Evolutionary conservation across 2,888 invertebrate species (phyloP).

Genomic region (Pogonocherus hispidulus): DNA sequence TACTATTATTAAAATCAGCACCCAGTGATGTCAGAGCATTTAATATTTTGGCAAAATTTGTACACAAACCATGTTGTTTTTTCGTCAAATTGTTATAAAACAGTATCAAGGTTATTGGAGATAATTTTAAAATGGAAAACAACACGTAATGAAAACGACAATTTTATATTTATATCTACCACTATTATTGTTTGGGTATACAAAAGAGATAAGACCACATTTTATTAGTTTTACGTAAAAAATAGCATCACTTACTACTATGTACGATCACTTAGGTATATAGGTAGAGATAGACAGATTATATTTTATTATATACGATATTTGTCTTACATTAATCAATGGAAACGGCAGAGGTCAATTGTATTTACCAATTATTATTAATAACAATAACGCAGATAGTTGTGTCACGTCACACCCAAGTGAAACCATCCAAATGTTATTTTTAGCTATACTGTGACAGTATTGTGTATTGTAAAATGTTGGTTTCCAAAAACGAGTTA

Average conservation of each 20-base stretch:
- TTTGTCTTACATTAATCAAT: no score
- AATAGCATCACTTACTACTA: background rate
- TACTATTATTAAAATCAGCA: background rate
- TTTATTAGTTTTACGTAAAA: background rate
- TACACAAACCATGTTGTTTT: background rate
- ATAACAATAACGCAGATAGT: background rate
- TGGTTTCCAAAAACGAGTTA: no score
- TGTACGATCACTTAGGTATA: no score
- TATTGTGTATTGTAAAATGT: no score
- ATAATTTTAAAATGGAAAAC: slow-evolving; percentile 15
- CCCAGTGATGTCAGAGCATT: background rate
- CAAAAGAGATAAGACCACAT: background rate
- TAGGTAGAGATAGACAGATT: no score
- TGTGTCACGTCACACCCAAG: background rate
- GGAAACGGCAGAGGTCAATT: background rate
- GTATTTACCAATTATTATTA: background rate
- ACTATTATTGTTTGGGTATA: slow-evolving; percentile 1
- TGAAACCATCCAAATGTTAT: slow-evolving; percentile 7
- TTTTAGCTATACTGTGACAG: no score
- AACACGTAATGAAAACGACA: slow-evolving; percentile 12
- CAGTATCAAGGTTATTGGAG: slow-evolving; percentile 18
- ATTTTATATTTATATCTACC: background rate
- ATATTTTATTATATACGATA: no score
- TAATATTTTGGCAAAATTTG: background rate
- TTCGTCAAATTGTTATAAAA: slow-evolving; percentile 3